phyloP scores from a whole-genome alignment of 2,797 vertebrate genomes.

The Anabacerthia variegaticeps region DNA sequence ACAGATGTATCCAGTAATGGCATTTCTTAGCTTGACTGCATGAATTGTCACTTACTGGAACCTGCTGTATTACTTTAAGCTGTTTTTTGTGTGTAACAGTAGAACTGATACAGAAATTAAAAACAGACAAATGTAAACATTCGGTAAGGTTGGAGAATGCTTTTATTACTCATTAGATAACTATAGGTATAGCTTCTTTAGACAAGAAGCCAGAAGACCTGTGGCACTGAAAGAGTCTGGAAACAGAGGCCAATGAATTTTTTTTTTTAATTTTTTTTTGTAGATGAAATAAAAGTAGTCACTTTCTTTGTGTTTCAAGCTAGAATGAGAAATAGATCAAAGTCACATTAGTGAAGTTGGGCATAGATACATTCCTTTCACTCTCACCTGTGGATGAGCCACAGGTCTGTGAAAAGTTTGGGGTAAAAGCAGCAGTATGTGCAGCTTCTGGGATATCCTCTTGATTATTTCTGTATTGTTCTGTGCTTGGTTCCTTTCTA shows the following conservation, averaged over 20 bases:
- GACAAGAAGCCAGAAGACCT: background rate
- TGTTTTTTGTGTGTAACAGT: background rate
- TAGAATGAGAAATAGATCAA: background rate
- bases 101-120: background rate
- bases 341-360: background rate
- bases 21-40: background rate
- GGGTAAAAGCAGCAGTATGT: background rate
- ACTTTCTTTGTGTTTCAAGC: background rate
- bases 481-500: slow-evolving; percentile 57
- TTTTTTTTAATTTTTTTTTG: background rate
- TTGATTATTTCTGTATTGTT: slow-evolving; percentile 37
- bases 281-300: background rate
- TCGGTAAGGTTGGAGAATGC: background rate
- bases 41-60: background rate
- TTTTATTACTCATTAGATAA: background rate
- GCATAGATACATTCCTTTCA: background rate
- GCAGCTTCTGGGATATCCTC: background rate
- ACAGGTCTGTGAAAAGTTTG: background rate
- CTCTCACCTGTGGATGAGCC: background rate
- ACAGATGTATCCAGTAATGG: background rate
- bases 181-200: background rate
- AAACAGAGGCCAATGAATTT: background rate
- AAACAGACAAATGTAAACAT: background rate
- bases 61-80: background rate
- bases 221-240: background rate